phyloP scores from a whole-genome alignment of 2,113 vertebrate species.

The Phaetusa simplex region DNA sequence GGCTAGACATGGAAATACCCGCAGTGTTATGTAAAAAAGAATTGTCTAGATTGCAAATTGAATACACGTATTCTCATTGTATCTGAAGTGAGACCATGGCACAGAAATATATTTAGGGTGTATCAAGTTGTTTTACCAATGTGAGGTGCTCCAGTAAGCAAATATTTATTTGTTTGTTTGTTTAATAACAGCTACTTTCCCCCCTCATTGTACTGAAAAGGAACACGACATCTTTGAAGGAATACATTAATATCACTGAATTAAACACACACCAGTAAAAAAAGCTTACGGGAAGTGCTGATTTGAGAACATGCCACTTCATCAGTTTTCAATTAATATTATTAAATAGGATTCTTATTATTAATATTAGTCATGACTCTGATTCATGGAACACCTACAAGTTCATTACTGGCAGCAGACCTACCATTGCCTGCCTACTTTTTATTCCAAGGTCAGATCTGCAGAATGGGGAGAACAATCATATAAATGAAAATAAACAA shows the following conservation, averaged over 20 bases:
- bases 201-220: not conserved
- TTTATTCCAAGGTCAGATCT: not conserved
- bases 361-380: not conserved
- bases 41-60: not conserved
- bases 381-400: conserved; percentile 1
- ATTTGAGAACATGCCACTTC: not conserved
- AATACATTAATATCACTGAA: not conserved
- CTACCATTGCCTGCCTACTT: not conserved
- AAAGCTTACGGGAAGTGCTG: not conserved
- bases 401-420: not conserved
- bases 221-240: not conserved
- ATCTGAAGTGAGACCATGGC: not conserved
- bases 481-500: not conserved
- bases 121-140: not conserved
- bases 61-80: not conserved
- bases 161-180: not conserved
- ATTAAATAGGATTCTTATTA: not conserved
- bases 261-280: not conserved
- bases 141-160: not conserved
- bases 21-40: not conserved
- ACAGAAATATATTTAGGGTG: not conserved
- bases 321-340: not conserved
- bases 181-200: not conserved
- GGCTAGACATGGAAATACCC: not conserved
- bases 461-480: not conserved